These are phyloP conservation scores for Petrocephalus microphthalmus DNA, from an alignment of 2,113 vertebrate species.

Conservation along the genomic window DNA sequence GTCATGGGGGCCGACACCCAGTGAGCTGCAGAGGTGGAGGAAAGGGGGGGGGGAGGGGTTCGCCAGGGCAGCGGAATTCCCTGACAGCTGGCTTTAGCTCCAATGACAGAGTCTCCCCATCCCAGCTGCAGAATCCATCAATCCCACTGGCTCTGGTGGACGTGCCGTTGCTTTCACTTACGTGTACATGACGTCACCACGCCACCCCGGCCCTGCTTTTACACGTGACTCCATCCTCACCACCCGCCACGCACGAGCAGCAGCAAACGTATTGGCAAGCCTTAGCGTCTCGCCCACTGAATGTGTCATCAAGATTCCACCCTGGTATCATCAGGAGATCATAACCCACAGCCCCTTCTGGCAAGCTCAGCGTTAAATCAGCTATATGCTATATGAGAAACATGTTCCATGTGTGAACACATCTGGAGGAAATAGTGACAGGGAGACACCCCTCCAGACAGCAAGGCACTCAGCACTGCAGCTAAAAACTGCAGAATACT, in stretches of 20 bases:
- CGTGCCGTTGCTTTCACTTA: slow-evolving; percentile 22
- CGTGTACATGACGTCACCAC: slow-evolving; percentile 4
- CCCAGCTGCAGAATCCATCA: slow-evolving; percentile 1
- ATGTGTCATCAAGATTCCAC: neutral
- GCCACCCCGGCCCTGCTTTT: neutral
- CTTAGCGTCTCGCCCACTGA: neutral
- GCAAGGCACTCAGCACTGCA: neutral
- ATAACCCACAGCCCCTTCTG: neutral
- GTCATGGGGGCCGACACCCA: neutral
- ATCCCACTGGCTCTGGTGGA: neutral
- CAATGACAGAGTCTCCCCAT: neutral
- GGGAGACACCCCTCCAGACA: neutral
- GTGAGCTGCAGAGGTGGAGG: neutral
- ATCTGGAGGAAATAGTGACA: neutral
- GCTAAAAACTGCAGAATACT: neutral
- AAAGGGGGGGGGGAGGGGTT: neutral
- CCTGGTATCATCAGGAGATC: neutral
- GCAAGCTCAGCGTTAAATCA: neutral
- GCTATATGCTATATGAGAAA: neutral
- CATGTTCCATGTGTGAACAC: neutral
- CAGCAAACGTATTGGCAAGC: neutral
- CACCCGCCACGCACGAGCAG: neutral
- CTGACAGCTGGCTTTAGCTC: neutral
- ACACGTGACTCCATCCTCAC: neutral
- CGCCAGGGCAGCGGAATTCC: neutral